Evolutionary conservation across 2,797 vertebrate genomes (phyloP), one percentile per base, ranked within the genome.

Genomic region (Manis crassicaudata): DNA sequence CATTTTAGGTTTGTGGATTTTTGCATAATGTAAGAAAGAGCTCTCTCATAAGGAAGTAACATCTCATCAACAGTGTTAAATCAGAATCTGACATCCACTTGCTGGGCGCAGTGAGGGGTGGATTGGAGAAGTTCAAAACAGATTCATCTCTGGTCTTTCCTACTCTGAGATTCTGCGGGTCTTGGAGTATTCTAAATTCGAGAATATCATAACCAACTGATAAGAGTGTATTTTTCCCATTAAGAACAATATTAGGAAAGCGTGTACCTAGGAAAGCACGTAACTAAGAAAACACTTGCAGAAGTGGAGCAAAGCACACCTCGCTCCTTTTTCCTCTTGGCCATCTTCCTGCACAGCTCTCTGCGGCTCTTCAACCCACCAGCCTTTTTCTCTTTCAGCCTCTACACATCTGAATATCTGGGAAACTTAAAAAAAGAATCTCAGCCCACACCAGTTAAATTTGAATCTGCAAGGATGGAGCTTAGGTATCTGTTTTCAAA

Each of bases 231-330:
- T 84, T 20, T 67, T 80, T 93, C 46, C 32, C 8, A 40, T 72
- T 86, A 84, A 92, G n/a, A 70, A 56, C n/a, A 76, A 20, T 62
- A 43, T 72, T 40, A 43, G 92, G 88, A 90, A 90, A 60, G 21
- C 10, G 73, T 4, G 0, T 83, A 43, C 68, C 68, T 40, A 43
- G 92, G 88, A 90, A 90, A 58, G 21, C 10, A 79, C 3, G 0
- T 83, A 43, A 75, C 68, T 77, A 70, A 85, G 46, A 92, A 35
- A 50, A 6, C 16, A 5, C 27, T 46, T 23, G 25, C 4, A 65
- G 29, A 35, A 68, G 21, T 29, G n/a, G 27, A 88, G 32, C 21
- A 9, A 40, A 58, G 27, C 10, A 27, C 17, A 18, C 6, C 27
- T 46, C 12, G 58, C 52, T 87, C 35, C 21, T 2, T 27, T 37